phyloP scores from a whole-genome alignment of 2,113 vertebrate genomes.

The Galeopterus variegatus region DNA sequence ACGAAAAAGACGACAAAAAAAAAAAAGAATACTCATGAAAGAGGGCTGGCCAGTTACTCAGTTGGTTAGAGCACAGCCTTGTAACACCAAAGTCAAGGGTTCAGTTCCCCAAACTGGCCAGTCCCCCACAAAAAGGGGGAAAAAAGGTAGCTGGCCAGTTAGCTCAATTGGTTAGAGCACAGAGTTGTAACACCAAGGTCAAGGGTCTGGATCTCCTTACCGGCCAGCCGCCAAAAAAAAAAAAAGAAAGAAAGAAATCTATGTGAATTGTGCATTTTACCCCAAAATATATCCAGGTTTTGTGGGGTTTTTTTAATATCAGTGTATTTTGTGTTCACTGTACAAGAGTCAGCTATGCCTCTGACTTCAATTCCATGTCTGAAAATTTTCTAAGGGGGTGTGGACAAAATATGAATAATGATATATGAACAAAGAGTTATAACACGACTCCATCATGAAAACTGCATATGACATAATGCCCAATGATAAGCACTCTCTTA shows the following conservation, averaged over 20 bases:
- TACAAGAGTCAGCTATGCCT: neutral
- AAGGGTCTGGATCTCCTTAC: too few species aligned
- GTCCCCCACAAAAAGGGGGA: too few species aligned
- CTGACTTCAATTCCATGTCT: neutral
- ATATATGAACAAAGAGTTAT: neutral
- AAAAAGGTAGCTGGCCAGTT: too few species aligned
- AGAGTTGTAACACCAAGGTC: too few species aligned
- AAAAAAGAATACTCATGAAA: neutral
- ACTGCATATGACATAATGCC: neutral
- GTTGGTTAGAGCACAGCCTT: too few species aligned
- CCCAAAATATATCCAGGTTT: neutral
- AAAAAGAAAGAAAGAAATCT: neutral
- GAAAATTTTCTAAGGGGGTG: neutral
- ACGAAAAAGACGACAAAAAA: too few species aligned
- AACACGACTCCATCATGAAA: neutral
- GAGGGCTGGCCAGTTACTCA: too few species aligned
- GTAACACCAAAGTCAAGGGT: too few species aligned
- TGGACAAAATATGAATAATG: neutral
- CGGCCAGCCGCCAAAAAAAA: too few species aligned
- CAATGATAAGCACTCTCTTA: neutral
- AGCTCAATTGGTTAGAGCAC: too few species aligned
- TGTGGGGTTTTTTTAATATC: neutral
- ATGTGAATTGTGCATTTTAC: neutral
- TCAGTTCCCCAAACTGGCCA: too few species aligned
- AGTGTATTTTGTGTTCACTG: conserved; percentile 1